Evolutionary conservation across 2,797 vertebrate species (phyloP).

Genomic region (Enteromius thamalakanensis): DNA sequence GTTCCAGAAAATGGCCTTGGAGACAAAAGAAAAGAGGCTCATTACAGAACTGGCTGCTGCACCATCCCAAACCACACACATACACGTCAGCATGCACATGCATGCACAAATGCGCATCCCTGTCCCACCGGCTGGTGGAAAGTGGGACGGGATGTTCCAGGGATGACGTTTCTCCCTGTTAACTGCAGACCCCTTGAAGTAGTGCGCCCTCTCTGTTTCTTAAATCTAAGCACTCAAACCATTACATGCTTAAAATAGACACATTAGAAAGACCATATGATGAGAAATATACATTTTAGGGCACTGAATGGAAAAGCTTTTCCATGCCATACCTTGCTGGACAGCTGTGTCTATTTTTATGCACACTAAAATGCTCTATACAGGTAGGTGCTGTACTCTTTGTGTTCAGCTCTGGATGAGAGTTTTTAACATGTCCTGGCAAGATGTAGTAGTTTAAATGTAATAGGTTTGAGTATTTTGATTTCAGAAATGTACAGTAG

Average conservation of each 20-base stretch:
- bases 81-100: constrained; percentile 26
- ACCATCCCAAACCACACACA: constrained; percentile 55
- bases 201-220: background rate
- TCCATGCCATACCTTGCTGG: constrained; percentile 15
- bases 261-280: constrained; percentile 12
- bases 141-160: constrained; percentile 64
- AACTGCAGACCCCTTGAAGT: background rate
- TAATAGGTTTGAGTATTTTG: background rate
- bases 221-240: background rate
- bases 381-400: background rate
- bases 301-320: constrained; percentile 15
- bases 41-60: constrained; percentile 63
- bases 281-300: constrained; percentile 17
- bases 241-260: constrained; percentile 20
- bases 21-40: constrained; percentile 69
- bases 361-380: background rate
- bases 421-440: constrained; percentile 4
- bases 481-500: background rate
- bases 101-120: constrained; percentile 16
- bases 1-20: constrained; percentile 61
- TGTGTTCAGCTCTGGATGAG: background rate
- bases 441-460: background rate
- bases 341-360: constrained; percentile 9
- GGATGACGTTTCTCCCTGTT: background rate
- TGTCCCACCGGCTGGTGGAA: constrained; percentile 53